phyloP scores from a whole-genome alignment of 1,140 invertebrate species.

The Panagrolaimus sp. region DNA sequence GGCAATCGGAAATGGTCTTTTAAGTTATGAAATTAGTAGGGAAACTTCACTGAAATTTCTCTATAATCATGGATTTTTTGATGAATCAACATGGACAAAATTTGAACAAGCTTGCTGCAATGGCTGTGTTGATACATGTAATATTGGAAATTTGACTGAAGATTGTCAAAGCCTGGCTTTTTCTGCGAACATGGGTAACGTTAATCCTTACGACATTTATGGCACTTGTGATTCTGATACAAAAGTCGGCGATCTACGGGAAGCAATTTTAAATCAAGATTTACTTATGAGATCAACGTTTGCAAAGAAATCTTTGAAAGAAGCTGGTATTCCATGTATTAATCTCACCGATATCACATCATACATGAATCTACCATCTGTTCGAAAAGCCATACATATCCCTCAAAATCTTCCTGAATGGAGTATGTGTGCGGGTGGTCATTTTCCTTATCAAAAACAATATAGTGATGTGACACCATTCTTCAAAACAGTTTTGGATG shows the following conservation, averaged over 20 bases:
- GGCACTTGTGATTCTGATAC: conserved; percentile 49
- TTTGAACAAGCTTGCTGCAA: conserved; percentile 51
- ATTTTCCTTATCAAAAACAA: conserved; percentile 48
- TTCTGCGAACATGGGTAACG: conserved; percentile 58
- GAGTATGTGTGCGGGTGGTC: conserved; percentile 54
- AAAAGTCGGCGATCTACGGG: too few species aligned
- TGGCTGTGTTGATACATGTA: conserved; percentile 37
- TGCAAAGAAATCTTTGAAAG: conserved; percentile 39
- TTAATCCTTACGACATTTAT: conserved; percentile 57
- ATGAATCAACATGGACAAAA: conserved; percentile 54
- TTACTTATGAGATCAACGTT: conserved; percentile 49
- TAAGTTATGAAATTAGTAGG: conserved; percentile 55
- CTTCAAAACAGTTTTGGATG: conserved; percentile 53
- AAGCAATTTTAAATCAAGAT: conserved; percentile 17
- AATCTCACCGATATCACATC: conserved; percentile 52
- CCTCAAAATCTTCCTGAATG: conserved; percentile 49
- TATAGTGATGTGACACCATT: conserved; percentile 51
- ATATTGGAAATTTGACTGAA: conserved; percentile 45
- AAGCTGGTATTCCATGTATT: conserved; percentile 51
- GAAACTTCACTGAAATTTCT: conserved; percentile 57
- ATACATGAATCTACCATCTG: conserved; percentile 51
- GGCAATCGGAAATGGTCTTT: conserved; percentile 57
- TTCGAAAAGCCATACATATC: conserved; percentile 54
- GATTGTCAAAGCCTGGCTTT: conserved; percentile 45
- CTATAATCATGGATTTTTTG: conserved; percentile 55